phyloP scores from a whole-genome alignment of 2,113 vertebrate species.

The Oryzias woworae region DNA sequence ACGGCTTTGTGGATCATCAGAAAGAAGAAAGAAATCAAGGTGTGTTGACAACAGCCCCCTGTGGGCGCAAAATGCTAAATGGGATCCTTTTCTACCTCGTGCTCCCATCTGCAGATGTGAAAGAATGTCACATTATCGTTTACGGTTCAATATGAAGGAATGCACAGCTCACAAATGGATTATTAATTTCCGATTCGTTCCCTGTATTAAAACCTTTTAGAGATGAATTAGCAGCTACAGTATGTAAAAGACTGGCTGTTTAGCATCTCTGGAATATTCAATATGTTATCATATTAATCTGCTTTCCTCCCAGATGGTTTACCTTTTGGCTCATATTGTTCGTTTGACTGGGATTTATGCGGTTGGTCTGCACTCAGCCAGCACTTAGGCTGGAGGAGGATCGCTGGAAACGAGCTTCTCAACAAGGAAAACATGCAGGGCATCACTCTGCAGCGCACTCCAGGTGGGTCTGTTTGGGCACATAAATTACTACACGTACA shows the following conservation, averaged over 20 bases:
- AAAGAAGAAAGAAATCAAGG: too few species aligned
- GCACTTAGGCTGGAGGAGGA: constrained; percentile 75
- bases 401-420: constrained; percentile 60
- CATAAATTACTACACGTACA: background rate
- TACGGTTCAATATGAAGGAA: too few species aligned
- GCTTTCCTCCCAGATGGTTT: constrained; percentile 70
- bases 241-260: background rate
- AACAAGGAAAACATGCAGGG: constrained; percentile 65
- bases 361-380: constrained; percentile 81
- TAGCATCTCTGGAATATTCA: constrained; percentile 11
- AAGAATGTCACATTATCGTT: too few species aligned
- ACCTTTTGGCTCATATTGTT: constrained; percentile 83
- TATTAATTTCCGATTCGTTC: too few species aligned
- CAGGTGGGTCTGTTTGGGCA: constrained; percentile 69
- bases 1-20: too few species aligned
- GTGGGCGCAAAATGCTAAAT: too few species aligned
- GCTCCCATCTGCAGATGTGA: too few species aligned
- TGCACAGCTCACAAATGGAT: too few species aligned
- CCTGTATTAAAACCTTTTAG: too few species aligned
- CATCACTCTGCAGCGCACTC: constrained; percentile 74
- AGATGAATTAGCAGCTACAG: too few species aligned
- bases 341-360: constrained; percentile 83
- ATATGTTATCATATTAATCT: constrained; percentile 6
- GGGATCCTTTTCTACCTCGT: too few species aligned
- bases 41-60: too few species aligned